Percentiles rank a stretch among this genome's conserved stretches.
Evolutionary conservation across 2,797 vertebrate species (phyloP).

Genomic region (Synaphobranchus kaupii): DNA sequence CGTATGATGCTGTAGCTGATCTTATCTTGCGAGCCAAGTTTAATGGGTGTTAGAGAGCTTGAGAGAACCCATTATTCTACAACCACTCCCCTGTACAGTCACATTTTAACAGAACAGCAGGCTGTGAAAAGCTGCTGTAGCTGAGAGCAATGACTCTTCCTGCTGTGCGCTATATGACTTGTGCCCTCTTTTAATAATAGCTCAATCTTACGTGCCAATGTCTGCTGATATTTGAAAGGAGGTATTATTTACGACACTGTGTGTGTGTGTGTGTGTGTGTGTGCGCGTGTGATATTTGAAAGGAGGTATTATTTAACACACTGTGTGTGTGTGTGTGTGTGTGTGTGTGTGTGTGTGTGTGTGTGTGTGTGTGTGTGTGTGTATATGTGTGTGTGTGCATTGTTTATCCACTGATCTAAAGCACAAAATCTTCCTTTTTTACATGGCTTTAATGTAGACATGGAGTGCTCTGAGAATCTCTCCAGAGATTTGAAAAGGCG

Average conservation of each 20-base stretch:
- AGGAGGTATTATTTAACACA: no score
- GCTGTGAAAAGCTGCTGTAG: neutral
- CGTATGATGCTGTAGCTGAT: neutral
- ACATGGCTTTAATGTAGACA: slow-evolving; percentile 1
- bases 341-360: neutral
- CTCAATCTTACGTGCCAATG: neutral
- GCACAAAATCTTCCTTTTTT: neutral
- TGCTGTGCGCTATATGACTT: neutral
- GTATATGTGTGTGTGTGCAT: neutral
- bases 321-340: neutral
- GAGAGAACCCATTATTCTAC: slow-evolving; percentile 11
- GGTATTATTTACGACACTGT: neutral
- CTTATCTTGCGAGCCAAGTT: neutral
- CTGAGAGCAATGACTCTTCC: slow-evolving; percentile 8
- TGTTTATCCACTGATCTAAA: slow-evolving; percentile 8
- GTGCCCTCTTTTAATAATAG: neutral
- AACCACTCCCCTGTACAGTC: slow-evolving; percentile 1
- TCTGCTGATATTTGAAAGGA: neutral
- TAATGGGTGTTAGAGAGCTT: neutral
- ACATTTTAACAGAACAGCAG: neutral
- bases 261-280: neutral
- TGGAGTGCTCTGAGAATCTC: neutral
- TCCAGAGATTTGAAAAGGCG: neutral
- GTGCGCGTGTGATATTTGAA: neutral
- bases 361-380: neutral